Conservation (phyloP, 2,113 vertebrate genomes). For the Dromiciops gliroides region DNA sequence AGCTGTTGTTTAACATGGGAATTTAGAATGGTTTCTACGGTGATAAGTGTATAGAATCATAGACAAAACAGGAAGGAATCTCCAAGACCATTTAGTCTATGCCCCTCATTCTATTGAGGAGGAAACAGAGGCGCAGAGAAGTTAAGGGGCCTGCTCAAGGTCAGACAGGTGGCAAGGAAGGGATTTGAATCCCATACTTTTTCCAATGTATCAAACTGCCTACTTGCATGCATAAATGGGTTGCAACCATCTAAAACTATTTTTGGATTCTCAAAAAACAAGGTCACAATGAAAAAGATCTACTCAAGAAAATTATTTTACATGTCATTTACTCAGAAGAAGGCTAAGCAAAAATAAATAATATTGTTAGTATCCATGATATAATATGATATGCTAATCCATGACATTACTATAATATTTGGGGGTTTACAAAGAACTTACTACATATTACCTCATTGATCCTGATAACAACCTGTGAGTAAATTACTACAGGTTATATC, state of each 20-base stretch:
- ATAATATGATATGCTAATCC: background rate
- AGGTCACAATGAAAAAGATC: conserved; percentile 30
- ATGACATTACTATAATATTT: background rate
- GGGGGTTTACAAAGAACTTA: background rate
- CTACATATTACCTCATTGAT: background rate
- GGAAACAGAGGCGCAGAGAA: background rate
- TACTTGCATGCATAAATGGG: background rate
- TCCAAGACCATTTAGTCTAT: background rate
- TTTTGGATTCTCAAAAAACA: background rate
- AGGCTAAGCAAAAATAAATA: background rate
- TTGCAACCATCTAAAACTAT: background rate
- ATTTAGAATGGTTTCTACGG: background rate
- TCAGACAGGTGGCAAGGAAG: background rate
- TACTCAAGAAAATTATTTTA: background rate
- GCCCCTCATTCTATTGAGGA: background rate
- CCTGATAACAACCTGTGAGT: background rate
- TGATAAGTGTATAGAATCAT: background rate
- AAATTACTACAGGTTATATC: background rate
- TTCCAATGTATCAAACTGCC: background rate
- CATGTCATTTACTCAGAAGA: conserved; percentile 12
- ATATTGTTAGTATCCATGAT: background rate
- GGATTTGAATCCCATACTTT: background rate
- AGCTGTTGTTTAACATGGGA: background rate
- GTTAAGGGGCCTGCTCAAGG: background rate
- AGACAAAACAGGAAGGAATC: background rate